Base-by-base conservation (phyloP, 2,113 vertebrate genomes). In the Pollachius pollachius region DNA sequence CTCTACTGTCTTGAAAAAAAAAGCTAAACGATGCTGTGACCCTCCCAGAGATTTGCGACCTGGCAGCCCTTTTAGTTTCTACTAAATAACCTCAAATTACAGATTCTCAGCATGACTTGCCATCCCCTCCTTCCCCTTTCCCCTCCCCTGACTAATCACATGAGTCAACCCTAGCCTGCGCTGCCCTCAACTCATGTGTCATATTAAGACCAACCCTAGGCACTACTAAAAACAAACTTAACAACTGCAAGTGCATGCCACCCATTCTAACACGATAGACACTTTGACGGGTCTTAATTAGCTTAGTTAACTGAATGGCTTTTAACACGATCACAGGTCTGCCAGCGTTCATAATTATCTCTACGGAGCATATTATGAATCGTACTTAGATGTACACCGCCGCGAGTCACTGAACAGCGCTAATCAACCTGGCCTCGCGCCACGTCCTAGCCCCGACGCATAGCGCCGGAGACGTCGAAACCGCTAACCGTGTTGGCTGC, bases 321-420 rank as follows among this genome's bases (percentile, higher is more conserved):
- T 67, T 62, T 70, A 27, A 73, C 70, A 68, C 52, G 64, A 60
- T 74, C 48, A 78, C 52, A 72, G 73, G 62, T 77, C 60, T 63
- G 52, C 60, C 64, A 41, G 62, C 73, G 81, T 84, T 90, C 89
- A 91, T 91, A 89, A 91, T 84, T 82, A 80, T 69, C 73, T 85
- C 77, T 78, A 60, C 69, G 84, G 73, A 72, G 78, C 73, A 74
- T 90, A 92, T 92, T 89, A 91, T 88, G 90, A 80, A 84, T 84
- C 67, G 75, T 74, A 71, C 80, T 66, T 82, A 48, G 41, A 13
- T 48, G 41, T 9, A 48, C 41, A 48, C 8, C 72, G 69, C 77
- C 75, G 64, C 69, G 23, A 68, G 69, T 71, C 66, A 18, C 68
- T 67, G 74, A 65, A 68, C 65, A 62, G 71, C 59, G 69, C 2